phyloP scores from a whole-genome alignment of 2,888 invertebrate genomes.

The Elegia similella region DNA sequence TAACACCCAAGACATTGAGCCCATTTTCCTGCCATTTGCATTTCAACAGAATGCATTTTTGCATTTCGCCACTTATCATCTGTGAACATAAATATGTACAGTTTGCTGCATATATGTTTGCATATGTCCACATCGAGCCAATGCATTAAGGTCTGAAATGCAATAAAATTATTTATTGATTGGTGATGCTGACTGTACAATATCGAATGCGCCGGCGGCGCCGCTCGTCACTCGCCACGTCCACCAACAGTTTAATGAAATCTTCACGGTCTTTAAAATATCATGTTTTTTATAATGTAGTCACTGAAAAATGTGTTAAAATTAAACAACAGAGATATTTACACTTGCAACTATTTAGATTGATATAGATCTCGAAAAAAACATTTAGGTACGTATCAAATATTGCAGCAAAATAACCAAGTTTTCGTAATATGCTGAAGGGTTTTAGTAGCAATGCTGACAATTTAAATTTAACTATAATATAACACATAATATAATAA shows the following conservation, averaged over 20 bases:
- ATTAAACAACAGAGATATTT: too few relatives aligned
- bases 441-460: too few relatives aligned
- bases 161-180: background rate
- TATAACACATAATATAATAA: too few relatives aligned
- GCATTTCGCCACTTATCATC: slow-evolving; percentile 36
- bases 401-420: too few relatives aligned
- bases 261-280: slow-evolving; percentile 17
- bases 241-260: slow-evolving; percentile 27
- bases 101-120: background rate
- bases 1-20: slow-evolving; percentile 36
- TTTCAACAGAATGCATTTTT: slow-evolving; percentile 42
- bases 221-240: slow-evolving; percentile 32
- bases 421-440: too few relatives aligned
- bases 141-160: background rate
- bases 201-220: slow-evolving; percentile 17
- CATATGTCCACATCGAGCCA: background rate
- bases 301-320: too few relatives aligned
- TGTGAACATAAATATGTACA: slow-evolving; percentile 30
- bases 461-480: too few relatives aligned
- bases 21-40: slow-evolving; percentile 39
- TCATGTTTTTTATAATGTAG: background rate
- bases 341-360: too few relatives aligned
- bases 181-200: background rate
- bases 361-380: too few relatives aligned
- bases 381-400: too few relatives aligned